Percentiles rank a stretch among this genome's conserved stretches.
phyloP scores from a whole-genome alignment of 2,888 invertebrate genomes.

The Eilema caniola region DNA sequence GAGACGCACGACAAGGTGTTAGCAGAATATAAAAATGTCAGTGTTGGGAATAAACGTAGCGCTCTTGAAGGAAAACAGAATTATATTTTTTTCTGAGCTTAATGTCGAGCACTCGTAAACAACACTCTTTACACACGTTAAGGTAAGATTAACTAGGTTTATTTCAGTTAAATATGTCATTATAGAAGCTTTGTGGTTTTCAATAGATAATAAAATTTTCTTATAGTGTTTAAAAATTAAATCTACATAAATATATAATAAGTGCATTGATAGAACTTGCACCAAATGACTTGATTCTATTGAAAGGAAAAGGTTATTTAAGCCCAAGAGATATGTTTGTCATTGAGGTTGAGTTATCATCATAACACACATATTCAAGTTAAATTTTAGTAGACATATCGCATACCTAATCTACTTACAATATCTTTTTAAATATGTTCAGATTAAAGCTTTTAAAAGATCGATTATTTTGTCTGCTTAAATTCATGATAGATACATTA shows the following conservation, averaged over 20 bases:
- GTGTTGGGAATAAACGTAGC: slow-evolving; percentile 26
- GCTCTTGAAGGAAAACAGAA: slow-evolving; percentile 52
- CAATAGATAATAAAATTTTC: background rate
- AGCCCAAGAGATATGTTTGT: background rate
- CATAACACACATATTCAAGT: background rate
- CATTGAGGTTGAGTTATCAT: background rate
- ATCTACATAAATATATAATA: too few species aligned
- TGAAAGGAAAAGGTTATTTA: too few species aligned
- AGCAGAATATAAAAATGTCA: slow-evolving; percentile 51
- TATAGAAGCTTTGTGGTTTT: slow-evolving; percentile 37
- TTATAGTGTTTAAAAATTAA: too few species aligned
- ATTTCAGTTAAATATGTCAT: slow-evolving; percentile 53
- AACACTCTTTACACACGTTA: slow-evolving; percentile 43
- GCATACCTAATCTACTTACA: background rate
- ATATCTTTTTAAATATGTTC: background rate
- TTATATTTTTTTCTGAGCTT: slow-evolving; percentile 33
- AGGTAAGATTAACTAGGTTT: slow-evolving; percentile 49
- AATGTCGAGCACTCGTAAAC: slow-evolving; percentile 49
- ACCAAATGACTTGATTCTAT: too few species aligned
- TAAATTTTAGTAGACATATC: background rate
- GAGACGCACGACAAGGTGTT: slow-evolving; percentile 31
- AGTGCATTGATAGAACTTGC: too few species aligned
- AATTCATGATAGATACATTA: background rate
- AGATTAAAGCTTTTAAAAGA: background rate
- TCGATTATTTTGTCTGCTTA: background rate